Evolutionary conservation across 2,888 invertebrate species (phyloP).

Genomic region (Diploptera punctata): DNA sequence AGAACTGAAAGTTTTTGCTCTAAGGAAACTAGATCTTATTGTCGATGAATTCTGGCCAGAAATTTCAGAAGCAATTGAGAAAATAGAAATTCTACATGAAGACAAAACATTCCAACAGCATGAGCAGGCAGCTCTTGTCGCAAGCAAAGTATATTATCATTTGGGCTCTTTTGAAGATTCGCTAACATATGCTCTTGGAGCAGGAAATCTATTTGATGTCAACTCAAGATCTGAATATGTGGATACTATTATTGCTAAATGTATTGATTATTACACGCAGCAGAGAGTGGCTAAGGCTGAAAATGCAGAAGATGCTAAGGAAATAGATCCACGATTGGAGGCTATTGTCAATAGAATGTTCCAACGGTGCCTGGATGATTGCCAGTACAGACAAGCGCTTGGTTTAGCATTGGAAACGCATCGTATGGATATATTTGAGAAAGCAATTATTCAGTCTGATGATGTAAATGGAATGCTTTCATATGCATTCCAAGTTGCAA

Average conservation of each 20-base stretch:
- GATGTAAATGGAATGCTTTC: constrained; percentile 89
- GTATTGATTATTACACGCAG: constrained; percentile 95
- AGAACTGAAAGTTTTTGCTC: constrained; percentile 91
- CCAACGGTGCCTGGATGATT: constrained; percentile 92
- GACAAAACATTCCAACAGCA: constrained; percentile 88
- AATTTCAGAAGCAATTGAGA: constrained; percentile 96
- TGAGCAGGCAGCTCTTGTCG: constrained; percentile 94
- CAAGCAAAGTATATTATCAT: constrained; percentile 98
- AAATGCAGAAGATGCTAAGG: constrained; percentile 63
- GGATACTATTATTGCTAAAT: constrained; percentile 94
- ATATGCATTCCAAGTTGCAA: constrained; percentile 95
- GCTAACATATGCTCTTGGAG: constrained; percentile 94
- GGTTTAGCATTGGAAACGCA: constrained; percentile 96
- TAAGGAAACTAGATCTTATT: constrained; percentile 90
- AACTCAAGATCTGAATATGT: constrained; percentile 95
- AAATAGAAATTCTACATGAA: constrained; percentile 97
- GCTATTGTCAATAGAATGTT: constrained; percentile 98
- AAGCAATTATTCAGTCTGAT: constrained; percentile 90
- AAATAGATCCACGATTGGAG: constrained; percentile 84
- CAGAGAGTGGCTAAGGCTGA: constrained; percentile 78
- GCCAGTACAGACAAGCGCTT: constrained; percentile 93
- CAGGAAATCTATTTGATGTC: constrained; percentile 94
- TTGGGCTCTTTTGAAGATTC: constrained; percentile 97
- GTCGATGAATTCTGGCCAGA: constrained; percentile 99
- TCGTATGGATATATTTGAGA: constrained; percentile 95